Evolutionary conservation across 1,140 invertebrate species (phyloP), one percentile per base, ranked within the genome.

Genomic region (Ips typographus): DNA sequence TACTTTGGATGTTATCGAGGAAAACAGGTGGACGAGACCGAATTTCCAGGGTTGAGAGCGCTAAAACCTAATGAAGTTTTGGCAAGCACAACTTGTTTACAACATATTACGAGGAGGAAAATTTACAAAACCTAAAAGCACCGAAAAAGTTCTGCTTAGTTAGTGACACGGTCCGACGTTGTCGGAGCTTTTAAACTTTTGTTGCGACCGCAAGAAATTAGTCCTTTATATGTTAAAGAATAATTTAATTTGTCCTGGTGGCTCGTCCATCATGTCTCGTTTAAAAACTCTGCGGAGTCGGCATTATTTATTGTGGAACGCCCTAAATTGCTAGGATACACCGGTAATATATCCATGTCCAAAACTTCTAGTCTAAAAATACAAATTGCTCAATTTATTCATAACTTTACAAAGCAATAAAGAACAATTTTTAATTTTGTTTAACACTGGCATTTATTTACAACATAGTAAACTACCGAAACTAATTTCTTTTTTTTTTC

Each of bases 131-230:
- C 43, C 47, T 52, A 53, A 61, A 67, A 61, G 65, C 57, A 39
- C 43, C 47, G 58, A 66, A 68, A 68, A 68, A 68, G 65, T 68
- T 68, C 7, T 58, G 65, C 57, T 68, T 68, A 61, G 65, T 68
- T 68, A 68, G 49, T 68, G 65, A 61, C 65, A 61, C n/a, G 44
- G 57, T 60, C 65, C 57, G 44, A 65, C 63, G 55, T 59, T 59
- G 57, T 64, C 43, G 61, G 61, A 71, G 71, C 72, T 74, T 74
- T 72, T 8, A 72, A 74, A 72, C 61, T 70, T 74, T 22, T 22
- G 22, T 73, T 71, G 44, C 61, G 70, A 60, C 72, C 63, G 56
- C 70, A 73, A 73, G 66, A 72, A 71, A 71, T 72, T 66, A 71
- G 70, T 69, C 62, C 63, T 73, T 70, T 72, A 60, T 51, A 66